These are phyloP conservation scores for Rhynchotus rufescens DNA, from an alignment of 2,797 vertebrate genomes.

Conservation along the genomic window DNA sequence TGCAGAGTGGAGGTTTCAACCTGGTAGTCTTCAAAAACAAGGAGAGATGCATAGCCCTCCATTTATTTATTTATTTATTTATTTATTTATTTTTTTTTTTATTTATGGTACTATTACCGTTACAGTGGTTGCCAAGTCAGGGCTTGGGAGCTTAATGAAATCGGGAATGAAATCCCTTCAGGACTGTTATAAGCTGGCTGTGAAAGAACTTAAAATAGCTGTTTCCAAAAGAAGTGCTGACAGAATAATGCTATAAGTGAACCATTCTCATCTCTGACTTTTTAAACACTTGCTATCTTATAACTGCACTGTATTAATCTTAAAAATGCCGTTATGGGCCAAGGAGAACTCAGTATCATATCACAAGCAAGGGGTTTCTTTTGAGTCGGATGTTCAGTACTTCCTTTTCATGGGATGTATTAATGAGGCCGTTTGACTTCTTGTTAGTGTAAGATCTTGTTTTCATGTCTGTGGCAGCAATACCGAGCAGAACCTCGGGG, in stretches of 20 bases:
- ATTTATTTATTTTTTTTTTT: background rate
- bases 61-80: background rate
- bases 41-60: background rate
- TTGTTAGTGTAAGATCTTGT: background rate
- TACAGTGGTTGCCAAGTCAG: background rate
- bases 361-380: background rate
- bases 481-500: background rate
- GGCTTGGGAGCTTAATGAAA: constrained; percentile 6
- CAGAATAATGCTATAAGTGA: background rate
- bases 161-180: constrained; percentile 14
- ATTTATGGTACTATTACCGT: background rate
- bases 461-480: background rate
- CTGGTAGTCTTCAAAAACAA: background rate
- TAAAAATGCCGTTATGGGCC: constrained; percentile 1
- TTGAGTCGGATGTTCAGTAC: background rate
- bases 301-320: background rate
- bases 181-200: background rate
- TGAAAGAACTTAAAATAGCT: constrained; percentile 7
- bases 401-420: background rate
- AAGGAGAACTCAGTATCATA: background rate
- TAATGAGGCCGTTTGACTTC: background rate
- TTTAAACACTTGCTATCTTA: background rate
- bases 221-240: constrained; percentile 11
- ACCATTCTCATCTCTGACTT: background rate
- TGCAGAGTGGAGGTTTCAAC: background rate